These are phyloP conservation scores for Teleopsis dalmanni DNA, from an alignment of 1,140 invertebrate genomes.

Conservation along the genomic window DNA sequence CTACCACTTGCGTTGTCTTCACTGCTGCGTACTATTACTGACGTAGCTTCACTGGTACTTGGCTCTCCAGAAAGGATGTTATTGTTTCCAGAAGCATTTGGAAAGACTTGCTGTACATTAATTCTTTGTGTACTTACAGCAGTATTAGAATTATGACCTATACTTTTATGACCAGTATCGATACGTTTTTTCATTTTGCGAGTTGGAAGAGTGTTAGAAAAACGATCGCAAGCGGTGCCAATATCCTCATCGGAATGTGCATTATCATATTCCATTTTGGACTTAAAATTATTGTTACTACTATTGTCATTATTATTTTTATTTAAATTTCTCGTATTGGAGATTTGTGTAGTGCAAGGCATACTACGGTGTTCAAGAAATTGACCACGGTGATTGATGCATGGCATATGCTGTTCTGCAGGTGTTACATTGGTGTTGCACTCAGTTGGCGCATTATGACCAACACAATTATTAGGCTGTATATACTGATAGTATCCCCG, in stretches of 20 bases:
- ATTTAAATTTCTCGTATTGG: conserved; percentile 15
- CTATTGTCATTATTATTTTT: conserved; percentile 10
- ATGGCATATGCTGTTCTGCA: conserved; percentile 2
- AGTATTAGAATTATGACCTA: conserved; percentile 30
- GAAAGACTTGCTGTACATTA: conserved; percentile 47
- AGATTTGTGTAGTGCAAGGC: conserved; percentile 5
- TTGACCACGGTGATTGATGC: conserved; percentile 8
- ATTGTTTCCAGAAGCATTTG: too few species aligned
- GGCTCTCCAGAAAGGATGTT: background rate
- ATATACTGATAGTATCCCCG: conserved; percentile 42
- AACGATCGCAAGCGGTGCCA: conserved; percentile 38
- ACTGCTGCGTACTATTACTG: conserved; percentile 1
- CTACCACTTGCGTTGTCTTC: background rate
- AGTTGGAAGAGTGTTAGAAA: conserved; percentile 47
- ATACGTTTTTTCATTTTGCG: conserved; percentile 49
- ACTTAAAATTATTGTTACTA: conserved; percentile 4
- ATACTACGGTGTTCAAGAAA: background rate
- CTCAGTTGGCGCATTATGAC: conserved; percentile 26
- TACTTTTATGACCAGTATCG: conserved; percentile 45
- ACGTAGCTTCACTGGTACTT: conserved; percentile 1
- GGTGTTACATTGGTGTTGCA: conserved; percentile 14
- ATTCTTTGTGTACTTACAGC: conserved; percentile 26
- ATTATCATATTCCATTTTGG: conserved; percentile 12
- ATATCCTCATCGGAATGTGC: conserved; percentile 43
- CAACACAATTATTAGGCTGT: conserved; percentile 22